A percentile compares a stretch with the other conserved stretches of the same genome.
These are phyloP conservation scores for Perognathus longimembris DNA, from an alignment of 2,113 vertebrate genomes.

Conservation along the genomic window DNA sequence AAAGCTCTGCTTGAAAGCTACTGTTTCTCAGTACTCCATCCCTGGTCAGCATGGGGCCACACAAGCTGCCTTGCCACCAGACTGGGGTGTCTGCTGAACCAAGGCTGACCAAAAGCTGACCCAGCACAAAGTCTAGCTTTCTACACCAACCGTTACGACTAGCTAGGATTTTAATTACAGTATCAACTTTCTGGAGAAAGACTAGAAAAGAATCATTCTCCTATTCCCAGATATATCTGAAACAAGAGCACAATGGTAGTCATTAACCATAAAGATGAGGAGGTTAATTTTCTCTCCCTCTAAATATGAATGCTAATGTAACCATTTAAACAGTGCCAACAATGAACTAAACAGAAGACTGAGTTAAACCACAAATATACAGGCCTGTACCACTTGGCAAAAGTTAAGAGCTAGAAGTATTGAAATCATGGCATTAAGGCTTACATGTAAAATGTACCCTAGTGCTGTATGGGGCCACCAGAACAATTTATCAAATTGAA, in stretches of 20 bases:
- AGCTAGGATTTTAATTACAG: slow-evolving; percentile 58
- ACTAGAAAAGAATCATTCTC: slow-evolving; percentile 40
- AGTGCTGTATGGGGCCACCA: slow-evolving; percentile 19
- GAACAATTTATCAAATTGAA: slow-evolving; percentile 58
- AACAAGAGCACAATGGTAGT: slow-evolving; percentile 53
- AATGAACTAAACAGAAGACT: slow-evolving; percentile 75
- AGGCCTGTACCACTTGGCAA: slow-evolving; percentile 60
- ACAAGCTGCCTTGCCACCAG: neutral
- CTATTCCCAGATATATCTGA: slow-evolving; percentile 54
- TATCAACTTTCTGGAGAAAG: slow-evolving; percentile 60
- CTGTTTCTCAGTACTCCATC: neutral
- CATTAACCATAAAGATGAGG: slow-evolving; percentile 64
- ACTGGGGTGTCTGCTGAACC: neutral
- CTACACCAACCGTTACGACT: neutral
- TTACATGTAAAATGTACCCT: slow-evolving; percentile 45
- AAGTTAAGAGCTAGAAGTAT: slow-evolving; percentile 42
- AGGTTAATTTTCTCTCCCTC: slow-evolving; percentile 68
- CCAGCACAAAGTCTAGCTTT: slow-evolving; percentile 42
- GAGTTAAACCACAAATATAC: slow-evolving; percentile 69
- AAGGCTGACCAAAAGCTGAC: slow-evolving; percentile 51
- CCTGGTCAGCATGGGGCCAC: neutral
- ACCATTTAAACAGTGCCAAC: slow-evolving; percentile 67
- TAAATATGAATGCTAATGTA: slow-evolving; percentile 68
- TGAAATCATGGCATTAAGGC: slow-evolving; percentile 58
- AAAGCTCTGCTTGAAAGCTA: slow-evolving; percentile 7